Evolutionary conservation across 37 sponge, comb jelly and placozoan species (phyloP), one percentile per base, ranked within the genome.

Genomic region (Ianthella basta): DNA sequence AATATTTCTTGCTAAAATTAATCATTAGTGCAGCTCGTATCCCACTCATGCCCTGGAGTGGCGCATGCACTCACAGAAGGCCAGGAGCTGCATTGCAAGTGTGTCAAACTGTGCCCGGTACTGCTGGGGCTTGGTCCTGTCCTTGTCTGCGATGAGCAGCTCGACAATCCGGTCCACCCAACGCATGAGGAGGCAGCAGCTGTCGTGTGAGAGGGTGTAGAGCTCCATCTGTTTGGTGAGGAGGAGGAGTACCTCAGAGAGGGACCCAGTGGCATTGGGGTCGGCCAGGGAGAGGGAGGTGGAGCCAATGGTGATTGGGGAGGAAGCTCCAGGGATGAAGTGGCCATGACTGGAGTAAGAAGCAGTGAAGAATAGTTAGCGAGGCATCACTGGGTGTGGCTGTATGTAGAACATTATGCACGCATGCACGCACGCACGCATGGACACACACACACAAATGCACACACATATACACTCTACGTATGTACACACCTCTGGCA

Each of bases 181-280:
- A 13, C 84, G 79, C 72, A 87, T 90, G 33, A 93, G 50, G 77
- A 93, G 65, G 36, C 78, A 87, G 74, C 90, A 93, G 39, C 84
- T 87, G 73, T 93, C 93, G 84, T 69, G 66, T 10, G 93, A 66
- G 13, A 93, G 87, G 0, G 55, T 87, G 77, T 87, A 82, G 36
- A 40, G 59, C 67, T 89, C 84, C 87, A 93, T 81, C 77, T 89
- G 93, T 73, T 89, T 93, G 79, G 87, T 81, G 27, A 93, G 87
- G 34, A 89, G 64, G 20, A 72, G 23, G 13, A 93, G 55, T 55
- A 93, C 60, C 36, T 93, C 87, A n/a, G 77, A 41, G 40, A 93
- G 57, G 32, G 87, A 82, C 13, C 83, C 67, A 12, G 55, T 34
- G 56, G 83, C 65, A 50, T 83, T 61, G 14, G 65, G 55, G 83